Conservation (phyloP, 2,113 vertebrate genomes). For the Protobothrops flavoviridis region DNA sequence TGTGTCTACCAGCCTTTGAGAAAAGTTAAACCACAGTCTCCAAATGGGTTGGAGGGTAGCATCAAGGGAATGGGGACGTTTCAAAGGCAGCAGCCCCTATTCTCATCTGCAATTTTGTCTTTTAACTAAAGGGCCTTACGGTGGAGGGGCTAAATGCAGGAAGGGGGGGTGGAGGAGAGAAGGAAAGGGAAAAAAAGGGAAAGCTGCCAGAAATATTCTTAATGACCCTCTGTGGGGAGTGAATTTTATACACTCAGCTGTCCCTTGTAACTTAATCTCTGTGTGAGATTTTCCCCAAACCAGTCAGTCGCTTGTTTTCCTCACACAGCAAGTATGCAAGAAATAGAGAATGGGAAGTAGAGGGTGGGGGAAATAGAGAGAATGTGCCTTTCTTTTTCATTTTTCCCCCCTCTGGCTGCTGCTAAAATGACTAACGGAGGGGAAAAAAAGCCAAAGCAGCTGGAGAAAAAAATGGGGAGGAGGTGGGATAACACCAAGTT, state of each 20-base stretch:
- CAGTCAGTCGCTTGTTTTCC: slow-evolving; percentile 64
- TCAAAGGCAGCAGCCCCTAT: background rate
- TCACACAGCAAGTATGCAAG: slow-evolving; percentile 69
- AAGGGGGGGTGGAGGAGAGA: background rate
- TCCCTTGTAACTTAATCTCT: slow-evolving; percentile 80
- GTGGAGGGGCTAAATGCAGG: slow-evolving; percentile 29
- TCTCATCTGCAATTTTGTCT: slow-evolving; percentile 50
- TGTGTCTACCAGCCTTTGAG: slow-evolving; percentile 17
- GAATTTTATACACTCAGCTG: slow-evolving; percentile 75
- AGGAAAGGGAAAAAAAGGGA: slow-evolving; percentile 35
- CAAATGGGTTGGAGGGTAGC: slow-evolving; percentile 26
- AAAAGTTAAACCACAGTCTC: slow-evolving; percentile 34
- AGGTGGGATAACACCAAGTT: rapidly evolving
- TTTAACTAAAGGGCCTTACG: slow-evolving; percentile 45
- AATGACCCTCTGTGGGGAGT: slow-evolving; percentile 69
- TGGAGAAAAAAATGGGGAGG: slow-evolving; percentile 28
- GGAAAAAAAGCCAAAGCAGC: background rate
- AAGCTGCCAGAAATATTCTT: slow-evolving; percentile 67
- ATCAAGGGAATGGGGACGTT: background rate
- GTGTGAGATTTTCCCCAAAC: slow-evolving; percentile 73
- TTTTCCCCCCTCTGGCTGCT: slow-evolving; percentile 23
- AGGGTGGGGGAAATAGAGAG: slow-evolving; percentile 35
- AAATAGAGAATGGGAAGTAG: background rate
- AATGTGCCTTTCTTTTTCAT: slow-evolving; percentile 61
- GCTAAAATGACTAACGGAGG: slow-evolving; percentile 21